phyloP scores from a whole-genome alignment of 2,113 vertebrate genomes.

The Crypturellus undulatus region DNA sequence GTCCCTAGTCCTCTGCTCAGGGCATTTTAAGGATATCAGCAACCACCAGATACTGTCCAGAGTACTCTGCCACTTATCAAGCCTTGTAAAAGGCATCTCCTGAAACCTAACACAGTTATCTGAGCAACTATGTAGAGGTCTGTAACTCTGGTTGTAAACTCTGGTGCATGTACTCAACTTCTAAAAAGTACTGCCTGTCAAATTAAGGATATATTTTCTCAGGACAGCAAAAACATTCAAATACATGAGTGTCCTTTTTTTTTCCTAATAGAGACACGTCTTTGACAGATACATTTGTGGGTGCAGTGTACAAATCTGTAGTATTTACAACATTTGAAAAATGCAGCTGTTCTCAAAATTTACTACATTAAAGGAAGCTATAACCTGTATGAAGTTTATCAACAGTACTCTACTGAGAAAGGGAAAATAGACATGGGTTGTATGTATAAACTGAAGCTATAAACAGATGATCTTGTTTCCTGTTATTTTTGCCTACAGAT shows the following conservation, averaged over 20 bases:
- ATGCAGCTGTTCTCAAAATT: neutral
- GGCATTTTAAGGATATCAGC: slow-evolving; percentile 21
- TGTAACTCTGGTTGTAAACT: neutral
- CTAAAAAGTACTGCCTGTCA: neutral
- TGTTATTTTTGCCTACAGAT: neutral
- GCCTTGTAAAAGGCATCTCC: neutral
- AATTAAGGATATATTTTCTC: neutral
- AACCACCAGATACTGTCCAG: neutral
- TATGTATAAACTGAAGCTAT: neutral
- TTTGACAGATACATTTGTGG: neutral
- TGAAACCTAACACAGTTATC: neutral
- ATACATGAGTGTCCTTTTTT: fast-evolving
- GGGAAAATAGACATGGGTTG: neutral
- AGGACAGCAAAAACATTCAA: neutral
- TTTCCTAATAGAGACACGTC: neutral
- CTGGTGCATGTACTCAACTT: neutral
- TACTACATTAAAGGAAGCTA: neutral
- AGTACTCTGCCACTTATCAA: neutral
- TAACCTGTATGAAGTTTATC: neutral
- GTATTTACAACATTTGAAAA: neutral
- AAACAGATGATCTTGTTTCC: neutral
- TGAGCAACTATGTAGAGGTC: neutral
- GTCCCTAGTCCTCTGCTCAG: neutral
- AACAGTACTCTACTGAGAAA: too few relatives aligned
- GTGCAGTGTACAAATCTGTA: neutral